Base-by-base conservation (phyloP, 1,140 invertebrate genomes). In the Homarus americanus region DNA sequence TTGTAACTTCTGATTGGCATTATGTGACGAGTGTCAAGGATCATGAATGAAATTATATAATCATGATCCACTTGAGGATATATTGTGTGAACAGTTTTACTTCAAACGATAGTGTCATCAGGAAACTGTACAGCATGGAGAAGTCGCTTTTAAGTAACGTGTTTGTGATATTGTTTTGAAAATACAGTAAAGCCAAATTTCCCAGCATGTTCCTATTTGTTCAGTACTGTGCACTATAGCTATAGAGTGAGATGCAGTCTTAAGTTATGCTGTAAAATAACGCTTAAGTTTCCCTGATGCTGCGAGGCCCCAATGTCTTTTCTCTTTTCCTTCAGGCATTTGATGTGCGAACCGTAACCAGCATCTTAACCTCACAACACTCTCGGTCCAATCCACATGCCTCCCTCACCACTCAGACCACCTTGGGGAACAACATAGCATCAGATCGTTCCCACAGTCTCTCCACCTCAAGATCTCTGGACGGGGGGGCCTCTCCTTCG, bases 311-410 rank as follows among this genome's bases (percentile, higher is more conserved):
- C 36, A 86, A 73, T 28, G 10, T 44, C 66, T 72, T 83, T 78
- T 90, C 87, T 89, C 79, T 82, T 38, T 83, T 75, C 34, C 80
- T 83, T 76, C 80, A 90, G 87, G 87, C 66, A 41, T 79, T 76
- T 32, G 87, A 53, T 80, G 87, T 90, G 63, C n/a, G 58, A 53
- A 66, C 15, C 41, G 63, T 36, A 24, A n/a, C 41, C 17, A 58
- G 69, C n/a, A 76, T 75, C 36, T 20, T 40, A 17, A 66, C 41
- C 72, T 24, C 72, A 36, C 41, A 82, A 40, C 66, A 17, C 49
- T 44, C 72, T 40, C 87, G 38, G 82, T 12, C 87, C n/a, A 34
- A 63, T 15, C 38, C 76, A 3, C 75, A 76, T 36, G 20, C 69
- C 49, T 24, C 36, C n/a, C 85, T 53, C 34, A 41, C 40, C 66